A percentile compares a stretch with the other conserved stretches of the same genome.
Conservation (phyloP, 64 coral and sea anemone species). For the Dendronephthya gigantea region DNA sequence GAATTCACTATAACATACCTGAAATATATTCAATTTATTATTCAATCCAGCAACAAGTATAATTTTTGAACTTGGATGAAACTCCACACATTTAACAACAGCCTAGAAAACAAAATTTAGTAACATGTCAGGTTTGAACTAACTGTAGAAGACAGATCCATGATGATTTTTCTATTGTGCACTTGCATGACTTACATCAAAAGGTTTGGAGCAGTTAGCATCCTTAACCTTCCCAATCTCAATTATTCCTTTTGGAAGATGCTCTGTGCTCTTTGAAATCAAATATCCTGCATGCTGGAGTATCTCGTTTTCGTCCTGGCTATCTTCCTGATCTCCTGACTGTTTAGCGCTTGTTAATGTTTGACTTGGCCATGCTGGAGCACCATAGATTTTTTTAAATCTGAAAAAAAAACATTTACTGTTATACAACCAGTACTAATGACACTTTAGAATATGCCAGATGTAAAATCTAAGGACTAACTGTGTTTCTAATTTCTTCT, state of each 20-base stretch:
- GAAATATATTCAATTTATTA: constrained; percentile 78
- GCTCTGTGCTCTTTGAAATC: constrained; percentile 44
- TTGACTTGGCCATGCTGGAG: not conserved
- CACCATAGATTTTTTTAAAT: constrained; percentile 6
- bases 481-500: constrained; percentile 12
- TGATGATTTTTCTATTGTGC: not conserved
- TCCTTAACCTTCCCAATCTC: constrained; percentile 67
- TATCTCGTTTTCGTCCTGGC: constrained; percentile 48
- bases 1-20: constrained; percentile 30
- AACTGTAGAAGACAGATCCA: not conserved
- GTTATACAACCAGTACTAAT: not conserved
- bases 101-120: constrained; percentile 36
- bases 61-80: constrained; percentile 93
- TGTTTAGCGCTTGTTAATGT: not conserved
- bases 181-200: constrained; percentile 59
- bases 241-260: constrained; percentile 55
- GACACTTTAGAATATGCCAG: not conserved
- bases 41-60: constrained; percentile 80
- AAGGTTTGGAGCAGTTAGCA: constrained; percentile 73
- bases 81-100: constrained; percentile 56
- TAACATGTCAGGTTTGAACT: not conserved
- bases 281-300: constrained; percentile 69
- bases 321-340: constrained; percentile 41
- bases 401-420: not conserved
- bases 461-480: not conserved